Base-by-base conservation (phyloP, 2,797 vertebrate species). In the Sparus aurata region DNA sequence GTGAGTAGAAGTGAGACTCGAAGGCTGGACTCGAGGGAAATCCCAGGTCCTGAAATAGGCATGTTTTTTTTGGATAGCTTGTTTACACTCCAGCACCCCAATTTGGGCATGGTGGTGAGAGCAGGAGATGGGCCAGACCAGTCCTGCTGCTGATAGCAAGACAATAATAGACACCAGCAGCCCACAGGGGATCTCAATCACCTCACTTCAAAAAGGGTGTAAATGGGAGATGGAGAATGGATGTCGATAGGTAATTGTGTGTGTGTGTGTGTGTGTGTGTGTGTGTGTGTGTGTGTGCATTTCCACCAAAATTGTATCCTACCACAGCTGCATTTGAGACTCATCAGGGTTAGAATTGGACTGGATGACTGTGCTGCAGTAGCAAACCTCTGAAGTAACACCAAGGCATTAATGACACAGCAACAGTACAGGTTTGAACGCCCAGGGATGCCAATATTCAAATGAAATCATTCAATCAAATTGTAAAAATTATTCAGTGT, bases 51-150 rank as follows among this genome's bases (percentile, higher is more conserved):
- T 3, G 27, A 87, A 92, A 92, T 85, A 89, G 34, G 73, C 46
- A 0, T 0, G 17, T 30, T 20, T 55, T 88, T 79, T 88, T 90
- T 85, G 57, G 85, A 87, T 73, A 57, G 80, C 77, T 84, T 91
- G 91, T 92, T 92, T 93, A 89, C 84, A 84, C 75, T 84, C 80
- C 69, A 79, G 79, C 86, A 89, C 84, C 89, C 78, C 87, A 93
- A 88, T 94, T 88, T 91, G 69, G 88, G 67, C 52, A 58, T 23
- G 53, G 75, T 69, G 75, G 64, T 57, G 73, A 60, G 76, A 81
- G 79, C 85, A 91, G 90, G 87, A 93, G 88, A 90, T 85, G 79
- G 77, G 60, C 73, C 80, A 87, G 91, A 86, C 87, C 62, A 38
- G 82, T 67, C 60, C 67, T 63, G 78, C 79, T 80, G 83, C 77